These are phyloP conservation scores for Taenaris catops DNA, from an alignment of 2,888 invertebrate genomes.

Conservation along the genomic window DNA sequence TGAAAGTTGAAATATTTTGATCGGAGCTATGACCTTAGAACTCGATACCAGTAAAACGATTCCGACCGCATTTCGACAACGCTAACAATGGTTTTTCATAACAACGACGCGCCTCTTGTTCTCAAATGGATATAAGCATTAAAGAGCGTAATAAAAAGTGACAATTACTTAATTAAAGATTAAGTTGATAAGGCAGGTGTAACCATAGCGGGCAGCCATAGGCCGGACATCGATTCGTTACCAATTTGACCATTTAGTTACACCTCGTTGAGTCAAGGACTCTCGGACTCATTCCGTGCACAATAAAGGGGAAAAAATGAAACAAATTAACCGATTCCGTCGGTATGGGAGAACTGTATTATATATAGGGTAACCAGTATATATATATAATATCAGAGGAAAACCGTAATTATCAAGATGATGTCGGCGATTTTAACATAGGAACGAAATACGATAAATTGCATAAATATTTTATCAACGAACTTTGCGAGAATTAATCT, in stretches of 20 bases:
- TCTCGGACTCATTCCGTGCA: conserved; percentile 61
- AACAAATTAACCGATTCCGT: conserved; percentile 73
- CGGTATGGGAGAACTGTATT: conserved; percentile 40
- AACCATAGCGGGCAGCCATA: conserved; percentile 46
- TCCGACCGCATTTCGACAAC: conserved; percentile 7
- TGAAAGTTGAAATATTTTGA: conserved; percentile 56
- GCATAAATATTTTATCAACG: too few relatives aligned
- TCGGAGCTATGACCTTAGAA: conserved; percentile 27
- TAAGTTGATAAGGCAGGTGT: conserved; percentile 65
- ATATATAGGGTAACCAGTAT: conserved; percentile 2
- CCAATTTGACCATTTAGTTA: conserved; percentile 73
- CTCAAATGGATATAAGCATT: conserved; percentile 14
- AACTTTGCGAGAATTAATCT: too few relatives aligned
- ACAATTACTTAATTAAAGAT: conserved; percentile 70
- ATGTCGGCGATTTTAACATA: too few relatives aligned
- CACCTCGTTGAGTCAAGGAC: conserved; percentile 79
- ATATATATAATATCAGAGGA: too few relatives aligned
- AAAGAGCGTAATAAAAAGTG: conserved; percentile 32
- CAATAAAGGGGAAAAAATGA: conserved; percentile 57
- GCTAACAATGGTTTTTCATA: conserved; percentile 12
- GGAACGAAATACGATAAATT: too few relatives aligned
- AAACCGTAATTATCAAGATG: too few relatives aligned
- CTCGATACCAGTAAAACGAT: conserved; percentile 7
- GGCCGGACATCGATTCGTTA: conserved; percentile 74
- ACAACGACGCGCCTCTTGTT: conserved; percentile 19